Conservation (phyloP, 2,113 vertebrate species). For the Anoura caudifer region DNA sequence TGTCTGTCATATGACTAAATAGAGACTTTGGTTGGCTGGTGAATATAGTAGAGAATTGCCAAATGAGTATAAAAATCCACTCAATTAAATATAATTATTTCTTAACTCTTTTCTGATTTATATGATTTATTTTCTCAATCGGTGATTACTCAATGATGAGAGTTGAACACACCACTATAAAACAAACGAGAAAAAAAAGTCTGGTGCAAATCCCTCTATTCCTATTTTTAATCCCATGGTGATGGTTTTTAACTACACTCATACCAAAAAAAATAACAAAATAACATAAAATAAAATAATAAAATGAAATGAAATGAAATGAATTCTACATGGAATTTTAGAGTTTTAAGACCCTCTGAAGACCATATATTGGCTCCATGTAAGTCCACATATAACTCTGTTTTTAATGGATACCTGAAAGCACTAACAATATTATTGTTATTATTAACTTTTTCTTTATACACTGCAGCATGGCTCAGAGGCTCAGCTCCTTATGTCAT, state of each 20-base stretch:
- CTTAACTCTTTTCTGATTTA: not conserved
- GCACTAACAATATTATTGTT: not conserved
- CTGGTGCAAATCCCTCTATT: not conserved
- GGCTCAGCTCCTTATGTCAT: not conserved
- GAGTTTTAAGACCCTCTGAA: not conserved
- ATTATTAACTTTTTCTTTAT: not conserved
- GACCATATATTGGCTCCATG: not conserved
- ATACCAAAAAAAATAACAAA: not conserved
- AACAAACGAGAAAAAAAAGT: not conserved
- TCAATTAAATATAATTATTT: not conserved
- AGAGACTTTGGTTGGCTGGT: not conserved
- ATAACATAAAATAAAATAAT: too few relatives aligned
- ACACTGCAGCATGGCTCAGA: not conserved
- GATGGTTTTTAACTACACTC: not conserved
- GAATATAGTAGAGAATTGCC: not conserved
- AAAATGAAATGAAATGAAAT: not conserved
- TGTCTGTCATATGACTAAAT: not conserved
- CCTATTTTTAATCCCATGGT: not conserved
- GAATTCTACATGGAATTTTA: not conserved
- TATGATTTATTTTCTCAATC: not conserved
- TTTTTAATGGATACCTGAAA: not conserved
- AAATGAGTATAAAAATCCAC: not conserved
- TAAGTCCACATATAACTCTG: not conserved
- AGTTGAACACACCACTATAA: not conserved
- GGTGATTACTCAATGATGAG: not conserved